Evolutionary conservation across 2,888 invertebrate species (phyloP).

Genomic region (Nasonovia ribisnigri): DNA sequence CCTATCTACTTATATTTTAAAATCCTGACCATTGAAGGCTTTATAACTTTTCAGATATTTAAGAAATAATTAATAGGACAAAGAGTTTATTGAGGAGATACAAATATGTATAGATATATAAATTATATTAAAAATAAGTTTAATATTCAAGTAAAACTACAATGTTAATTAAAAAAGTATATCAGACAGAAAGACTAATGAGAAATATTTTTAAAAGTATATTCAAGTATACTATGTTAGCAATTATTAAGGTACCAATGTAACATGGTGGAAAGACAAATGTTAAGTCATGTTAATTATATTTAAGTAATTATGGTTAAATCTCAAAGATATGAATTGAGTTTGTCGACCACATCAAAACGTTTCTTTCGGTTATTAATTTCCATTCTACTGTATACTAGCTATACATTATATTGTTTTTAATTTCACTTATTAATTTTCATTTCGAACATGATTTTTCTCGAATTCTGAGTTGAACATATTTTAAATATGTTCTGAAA

Average conservation of each 20-base stretch:
- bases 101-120: not conserved
- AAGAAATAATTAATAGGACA: not conserved
- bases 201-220: not conserved
- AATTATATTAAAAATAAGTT: not conserved
- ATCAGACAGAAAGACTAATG: not conserved
- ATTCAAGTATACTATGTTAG: not conserved
- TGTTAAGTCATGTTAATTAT: not conserved
- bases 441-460: not conserved
- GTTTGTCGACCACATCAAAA: not conserved
- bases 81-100: not conserved
- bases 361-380: not conserved
- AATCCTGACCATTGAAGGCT: not conserved
- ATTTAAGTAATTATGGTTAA: not conserved
- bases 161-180: not conserved
- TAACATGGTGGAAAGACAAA: not conserved
- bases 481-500: not conserved
- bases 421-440: not conserved
- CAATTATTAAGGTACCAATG: not conserved
- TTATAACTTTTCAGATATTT: not conserved
- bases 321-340: not conserved
- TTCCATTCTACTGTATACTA: not conserved
- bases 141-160: not conserved
- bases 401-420: not conserved
- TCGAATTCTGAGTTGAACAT: not conserved
- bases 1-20: not conserved